Percentiles rank a stretch among this genome's conserved stretches.
These are phyloP conservation scores for Hoplodrina blanda DNA, from an alignment of 2,888 invertebrate genomes.

Conservation along the genomic window DNA sequence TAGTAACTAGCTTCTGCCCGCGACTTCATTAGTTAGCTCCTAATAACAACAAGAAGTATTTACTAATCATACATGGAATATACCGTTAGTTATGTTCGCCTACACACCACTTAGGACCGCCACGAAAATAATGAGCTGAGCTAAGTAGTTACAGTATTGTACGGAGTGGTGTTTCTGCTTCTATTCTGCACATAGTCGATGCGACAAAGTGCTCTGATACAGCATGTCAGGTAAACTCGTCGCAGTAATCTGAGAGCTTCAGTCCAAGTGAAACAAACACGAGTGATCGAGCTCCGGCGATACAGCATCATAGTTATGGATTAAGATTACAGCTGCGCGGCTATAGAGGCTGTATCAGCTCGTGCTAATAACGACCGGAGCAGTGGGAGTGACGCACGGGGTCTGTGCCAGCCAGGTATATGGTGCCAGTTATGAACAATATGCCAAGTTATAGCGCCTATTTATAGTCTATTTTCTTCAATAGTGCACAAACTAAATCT, in stretches of 20 bases:
- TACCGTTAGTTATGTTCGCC: too few species aligned
- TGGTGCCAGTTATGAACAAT: too few species aligned
- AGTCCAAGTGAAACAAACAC: background rate
- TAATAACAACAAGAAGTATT: too few species aligned
- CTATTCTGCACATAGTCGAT: background rate
- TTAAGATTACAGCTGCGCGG: constrained; percentile 17
- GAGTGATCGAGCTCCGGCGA: constrained; percentile 29
- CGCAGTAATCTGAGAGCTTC: constrained; percentile 18
- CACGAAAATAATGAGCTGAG: too few species aligned
- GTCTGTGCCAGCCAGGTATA: background rate
- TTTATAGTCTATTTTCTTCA: too few species aligned
- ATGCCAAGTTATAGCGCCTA: too few species aligned
- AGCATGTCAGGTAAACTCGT: constrained; percentile 32
- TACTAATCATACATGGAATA: too few species aligned
- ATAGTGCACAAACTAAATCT: too few species aligned
- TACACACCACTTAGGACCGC: too few species aligned
- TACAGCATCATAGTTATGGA: constrained; percentile 37
- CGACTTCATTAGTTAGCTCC: too few species aligned
- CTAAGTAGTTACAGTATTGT: background rate
- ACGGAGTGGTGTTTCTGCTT: constrained; percentile 2
- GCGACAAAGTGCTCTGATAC: constrained; percentile 55
- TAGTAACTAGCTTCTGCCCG: too few species aligned
- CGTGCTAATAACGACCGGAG: constrained; percentile 1
- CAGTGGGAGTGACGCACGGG: constrained; percentile 8
- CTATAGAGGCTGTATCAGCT: background rate